phyloP scores from a whole-genome alignment of 2,113 vertebrate species.

The Crotalus tigris region DNA sequence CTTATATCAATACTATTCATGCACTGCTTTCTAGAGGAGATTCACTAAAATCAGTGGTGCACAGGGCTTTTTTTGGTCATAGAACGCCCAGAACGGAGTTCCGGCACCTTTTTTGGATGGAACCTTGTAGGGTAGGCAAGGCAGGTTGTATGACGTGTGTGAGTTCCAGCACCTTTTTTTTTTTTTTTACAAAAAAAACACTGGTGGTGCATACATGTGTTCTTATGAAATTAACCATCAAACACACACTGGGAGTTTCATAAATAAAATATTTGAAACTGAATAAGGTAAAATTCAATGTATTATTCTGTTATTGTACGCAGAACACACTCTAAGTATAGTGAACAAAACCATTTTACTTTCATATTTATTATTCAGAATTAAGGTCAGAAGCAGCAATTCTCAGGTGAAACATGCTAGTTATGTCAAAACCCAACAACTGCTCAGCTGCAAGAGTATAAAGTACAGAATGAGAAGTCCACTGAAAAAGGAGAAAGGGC shows the following conservation, averaged over 20 bases:
- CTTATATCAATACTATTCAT: conserved; percentile 26
- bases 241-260: conserved; percentile 30
- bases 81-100: too few relatives aligned
- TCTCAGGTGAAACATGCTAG: not conserved
- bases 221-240: conserved; percentile 39
- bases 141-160: too few relatives aligned
- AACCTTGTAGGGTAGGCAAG: too few relatives aligned
- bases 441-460: not conserved
- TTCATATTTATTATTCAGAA: not conserved
- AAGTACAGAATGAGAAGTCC: not conserved
- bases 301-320: not conserved
- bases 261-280: conserved; percentile 15
- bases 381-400: not conserved
- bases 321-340: not conserved
- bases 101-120: too few relatives aligned
- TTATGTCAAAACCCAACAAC: not conserved
- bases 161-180: too few relatives aligned
- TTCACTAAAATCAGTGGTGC: not conserved
- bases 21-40: conserved; percentile 34
- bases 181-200: too few relatives aligned
- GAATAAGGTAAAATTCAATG: conserved; percentile 6
- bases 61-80: not conserved
- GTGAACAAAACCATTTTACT: not conserved
- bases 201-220: conserved; percentile 1
- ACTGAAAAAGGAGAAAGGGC: not conserved